Evolutionary conservation across 2,797 vertebrate species (phyloP).

Genomic region (Synanceia verrucosa): DNA sequence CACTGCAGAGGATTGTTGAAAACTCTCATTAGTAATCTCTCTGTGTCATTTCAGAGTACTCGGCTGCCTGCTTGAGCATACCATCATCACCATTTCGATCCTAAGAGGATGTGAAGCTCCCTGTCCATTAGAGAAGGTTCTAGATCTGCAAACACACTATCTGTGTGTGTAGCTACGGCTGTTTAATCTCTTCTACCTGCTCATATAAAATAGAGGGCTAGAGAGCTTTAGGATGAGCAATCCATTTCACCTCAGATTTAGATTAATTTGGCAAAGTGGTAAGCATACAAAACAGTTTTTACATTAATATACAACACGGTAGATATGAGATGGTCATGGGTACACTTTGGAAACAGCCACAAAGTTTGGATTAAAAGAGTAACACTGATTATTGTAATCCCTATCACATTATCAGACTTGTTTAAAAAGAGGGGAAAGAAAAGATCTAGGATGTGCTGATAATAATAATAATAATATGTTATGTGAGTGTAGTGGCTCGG

Average conservation of each 20-base stretch:
- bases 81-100: constrained; percentile 51
- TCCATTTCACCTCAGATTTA: constrained; percentile 1
- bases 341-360: neutral
- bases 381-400: neutral
- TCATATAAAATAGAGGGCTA: constrained; percentile 2
- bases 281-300: neutral
- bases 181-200: constrained; percentile 14
- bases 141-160: constrained; percentile 39
- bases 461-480: too few relatives aligned
- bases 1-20: constrained; percentile 36
- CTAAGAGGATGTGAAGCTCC: constrained; percentile 53
- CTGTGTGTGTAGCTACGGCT: constrained; percentile 4
- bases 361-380: neutral
- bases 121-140: constrained; percentile 52
- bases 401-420: neutral
- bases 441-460: neutral
- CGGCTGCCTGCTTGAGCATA: constrained; percentile 45
- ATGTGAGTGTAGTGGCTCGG: too few relatives aligned
- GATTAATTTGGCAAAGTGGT: neutral
- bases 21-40: constrained; percentile 60
- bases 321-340: neutral
- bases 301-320: neutral
- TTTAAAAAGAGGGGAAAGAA: neutral
- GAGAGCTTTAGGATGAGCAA: neutral
- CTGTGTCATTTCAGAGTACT: constrained; percentile 44